Conservation (phyloP, 2,888 invertebrate species). For the Nomada hirtipes region DNA sequence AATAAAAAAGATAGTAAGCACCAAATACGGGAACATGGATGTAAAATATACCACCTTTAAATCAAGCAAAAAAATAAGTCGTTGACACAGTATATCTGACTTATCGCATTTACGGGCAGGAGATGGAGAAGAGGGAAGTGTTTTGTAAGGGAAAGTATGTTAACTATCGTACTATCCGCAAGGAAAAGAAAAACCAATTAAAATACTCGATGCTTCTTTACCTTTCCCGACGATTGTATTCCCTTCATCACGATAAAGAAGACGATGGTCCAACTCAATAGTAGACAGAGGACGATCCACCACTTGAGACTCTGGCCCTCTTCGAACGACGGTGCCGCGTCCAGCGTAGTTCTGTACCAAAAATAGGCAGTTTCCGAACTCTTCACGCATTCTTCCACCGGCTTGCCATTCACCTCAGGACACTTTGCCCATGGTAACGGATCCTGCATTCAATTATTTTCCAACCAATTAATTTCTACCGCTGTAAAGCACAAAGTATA, state of each 20-base stretch:
- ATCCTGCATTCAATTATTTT: slow-evolving; percentile 85
- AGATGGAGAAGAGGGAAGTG: not conserved
- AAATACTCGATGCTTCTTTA: slow-evolving; percentile 77
- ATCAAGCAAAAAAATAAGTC: slow-evolving; percentile 60
- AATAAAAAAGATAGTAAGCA: slow-evolving; percentile 97
- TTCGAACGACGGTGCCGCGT: slow-evolving; percentile 94
- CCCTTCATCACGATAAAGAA: slow-evolving; percentile 98
- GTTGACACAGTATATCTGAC: slow-evolving; percentile 38
- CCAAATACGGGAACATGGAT: slow-evolving; percentile 96
- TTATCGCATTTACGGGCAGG: slow-evolving; percentile 14
- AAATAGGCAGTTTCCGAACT: slow-evolving; percentile 96
- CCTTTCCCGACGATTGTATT: slow-evolving; percentile 98
- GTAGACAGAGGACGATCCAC: slow-evolving; percentile 96
- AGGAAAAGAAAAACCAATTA: slow-evolving; percentile 30
- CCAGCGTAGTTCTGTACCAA: slow-evolving; percentile 96
- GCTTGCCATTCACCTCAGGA: slow-evolving; percentile 89
- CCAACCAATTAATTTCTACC: no score
- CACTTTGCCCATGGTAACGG: slow-evolving; percentile 94
- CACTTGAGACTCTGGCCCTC: slow-evolving; percentile 94
- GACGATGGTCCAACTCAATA: slow-evolving; percentile 95
- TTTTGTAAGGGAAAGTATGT: not conserved
- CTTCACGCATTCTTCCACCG: slow-evolving; percentile 93
- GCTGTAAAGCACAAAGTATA: slow-evolving; percentile 38
- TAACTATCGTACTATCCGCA: not conserved
- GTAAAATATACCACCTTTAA: slow-evolving; percentile 96